These are phyloP conservation scores for Zapornia atra DNA, from an alignment of 2,113 vertebrate genomes.

Conservation along the genomic window DNA sequence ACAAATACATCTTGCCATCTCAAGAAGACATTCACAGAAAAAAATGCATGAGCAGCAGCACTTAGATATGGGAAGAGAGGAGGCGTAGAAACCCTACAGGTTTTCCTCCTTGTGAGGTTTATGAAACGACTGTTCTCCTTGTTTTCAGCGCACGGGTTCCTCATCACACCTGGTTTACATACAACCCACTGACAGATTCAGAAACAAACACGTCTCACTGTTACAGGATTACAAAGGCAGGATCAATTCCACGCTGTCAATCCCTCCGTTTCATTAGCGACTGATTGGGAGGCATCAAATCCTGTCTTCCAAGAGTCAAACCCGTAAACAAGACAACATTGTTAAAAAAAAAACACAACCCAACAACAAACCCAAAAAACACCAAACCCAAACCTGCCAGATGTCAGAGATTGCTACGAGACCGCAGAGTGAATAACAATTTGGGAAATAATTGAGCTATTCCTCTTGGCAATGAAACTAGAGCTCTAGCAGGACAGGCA, in stretches of 20 bases:
- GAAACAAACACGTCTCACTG: slow-evolving; percentile 4
- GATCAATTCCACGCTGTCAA: slow-evolving; percentile 62
- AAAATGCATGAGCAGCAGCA: background rate
- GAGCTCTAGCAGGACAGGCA: background rate
- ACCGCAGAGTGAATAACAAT: background rate
- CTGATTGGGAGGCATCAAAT: slow-evolving; percentile 28
- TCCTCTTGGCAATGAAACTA: background rate
- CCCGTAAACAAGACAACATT: slow-evolving; percentile 15
- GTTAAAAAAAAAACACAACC: background rate
- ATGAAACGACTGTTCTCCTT: background rate
- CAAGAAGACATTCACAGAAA: background rate
- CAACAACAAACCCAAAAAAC: background rate
- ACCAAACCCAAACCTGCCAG: background rate
- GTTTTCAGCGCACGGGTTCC: background rate
- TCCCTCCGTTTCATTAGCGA: slow-evolving; percentile 27
- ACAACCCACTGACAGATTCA: slow-evolving; percentile 35
- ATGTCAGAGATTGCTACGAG: background rate
- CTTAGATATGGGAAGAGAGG: background rate
- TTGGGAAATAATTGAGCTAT: slow-evolving; percentile 45
- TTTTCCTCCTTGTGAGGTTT: background rate
- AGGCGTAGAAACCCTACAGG: background rate
- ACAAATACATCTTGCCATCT: background rate
- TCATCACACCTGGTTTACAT: slow-evolving; percentile 50
- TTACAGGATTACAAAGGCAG: slow-evolving; percentile 19
- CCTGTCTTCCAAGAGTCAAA: slow-evolving; percentile 16